These are phyloP conservation scores for Chirona hameri DNA, from an alignment of 2,888 invertebrate genomes.

Conservation along the genomic window DNA sequence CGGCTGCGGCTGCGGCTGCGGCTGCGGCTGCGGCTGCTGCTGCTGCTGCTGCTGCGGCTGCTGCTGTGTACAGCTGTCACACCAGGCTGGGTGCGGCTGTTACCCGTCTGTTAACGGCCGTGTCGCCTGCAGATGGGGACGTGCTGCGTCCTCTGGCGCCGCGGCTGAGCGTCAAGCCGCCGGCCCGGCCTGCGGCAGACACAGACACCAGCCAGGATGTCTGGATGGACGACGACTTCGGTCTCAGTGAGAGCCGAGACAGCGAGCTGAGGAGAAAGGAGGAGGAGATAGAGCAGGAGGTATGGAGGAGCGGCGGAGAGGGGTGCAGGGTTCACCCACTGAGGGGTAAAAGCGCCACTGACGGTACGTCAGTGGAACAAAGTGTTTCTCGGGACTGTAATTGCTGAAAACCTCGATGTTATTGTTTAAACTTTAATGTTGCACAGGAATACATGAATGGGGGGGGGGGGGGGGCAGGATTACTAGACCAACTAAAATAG, in stretches of 20 bases:
- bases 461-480: no score
- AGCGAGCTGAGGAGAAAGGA: conserved; percentile 33
- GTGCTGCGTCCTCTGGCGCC: background rate
- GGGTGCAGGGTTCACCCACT: background rate
- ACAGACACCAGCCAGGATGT: background rate
- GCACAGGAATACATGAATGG: no score
- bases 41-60: no score
- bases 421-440: no score
- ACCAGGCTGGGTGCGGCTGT: background rate
- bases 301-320: background rate
- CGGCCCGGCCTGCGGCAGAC: background rate
- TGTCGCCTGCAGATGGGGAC: background rate
- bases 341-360: no score
- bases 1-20: no score
- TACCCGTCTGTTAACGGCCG: background rate
- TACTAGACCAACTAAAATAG: no score
- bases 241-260: conserved; percentile 32
- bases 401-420: no score
- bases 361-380: no score
- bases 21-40: no score
- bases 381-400: no score
- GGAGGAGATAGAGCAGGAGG: conserved; percentile 32
- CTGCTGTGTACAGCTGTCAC: no score
- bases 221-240: conserved; percentile 35
- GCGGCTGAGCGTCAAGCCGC: background rate